Evolutionary conservation across 2,888 invertebrate genomes (phyloP), one percentile per base, ranked within the genome.

Genomic region (Tubiluchus corallicola): DNA sequence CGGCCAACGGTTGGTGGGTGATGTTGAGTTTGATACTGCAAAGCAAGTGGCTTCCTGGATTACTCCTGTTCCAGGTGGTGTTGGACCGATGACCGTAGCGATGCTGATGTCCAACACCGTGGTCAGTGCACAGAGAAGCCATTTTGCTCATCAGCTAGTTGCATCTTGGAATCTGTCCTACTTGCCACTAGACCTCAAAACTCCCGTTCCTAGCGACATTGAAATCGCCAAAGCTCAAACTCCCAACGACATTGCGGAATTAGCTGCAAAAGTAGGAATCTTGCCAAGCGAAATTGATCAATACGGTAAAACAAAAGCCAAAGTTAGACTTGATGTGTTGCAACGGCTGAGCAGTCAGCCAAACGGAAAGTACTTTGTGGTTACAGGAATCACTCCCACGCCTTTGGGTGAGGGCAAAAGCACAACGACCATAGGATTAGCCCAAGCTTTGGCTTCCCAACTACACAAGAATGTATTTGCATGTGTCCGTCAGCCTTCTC

Each of bases 401-500:
- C 92, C 96, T 0, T 71, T 98, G n/a, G 98, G 98, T 1, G 96
- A 98, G 69, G 96, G 96, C 20, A 98, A 98, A 69, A 92, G 88
- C 56, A 98, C 98, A 0, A 92, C 90, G 0, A 74, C 85, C 0
- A 71, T 98, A 48, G 98, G 96, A 2, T 65, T 96, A 51, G 80
- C 79, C 3, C 98, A 98, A 66, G 92, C 96, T 1, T 67, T 98
- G 44, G 75, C 80, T 1, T 83, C 82, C 0, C 84, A 87, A 57
- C 75, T 76, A 52, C 72, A 75, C 2, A 77, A 74, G 52, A 94
- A 96, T 66, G 76, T 85, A 0, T 79, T 98, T 60, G 96, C 87
- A 2, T 88, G 87, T 57, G 74, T 98, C 57, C 74, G 98, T 1
- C 98, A 98, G 61, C 96, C 98, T 1, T 94, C 92, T 41, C 94